Base-by-base conservation (phyloP, 2,113 vertebrate species). In the Phalacrocorax brasilianus region DNA sequence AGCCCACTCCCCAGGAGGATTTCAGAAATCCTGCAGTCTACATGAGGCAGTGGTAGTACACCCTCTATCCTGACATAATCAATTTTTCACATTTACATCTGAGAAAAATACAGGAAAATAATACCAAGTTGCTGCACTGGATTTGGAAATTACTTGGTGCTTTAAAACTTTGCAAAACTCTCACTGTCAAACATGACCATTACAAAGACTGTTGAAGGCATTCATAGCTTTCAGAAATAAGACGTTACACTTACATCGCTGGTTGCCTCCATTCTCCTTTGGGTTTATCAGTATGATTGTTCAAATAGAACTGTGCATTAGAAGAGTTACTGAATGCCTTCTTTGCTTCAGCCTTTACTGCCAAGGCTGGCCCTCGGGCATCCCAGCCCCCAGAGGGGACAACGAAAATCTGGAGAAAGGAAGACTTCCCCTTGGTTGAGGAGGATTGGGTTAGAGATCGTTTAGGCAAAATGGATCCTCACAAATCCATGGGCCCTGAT, bases 1-100 rank as follows among this genome's bases (percentile, higher is more conserved):
- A 95, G 59, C 74, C 90, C 80, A 59, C 33, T 77, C 63, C 67
- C 76, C 75, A 85, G 86, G 93, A 96, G 93, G 53, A 61, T 27
- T 85, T 85, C 56, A 86, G 77, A 93, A 96, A 95, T 73, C 66
- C 67, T 96, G 55, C 70, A 95, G 72, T 58, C 88, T 84, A 42
- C 61, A 63, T 89, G 82, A 95, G 63, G 56, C 55, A 28, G 81
- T 62, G 77, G 65, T 49, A 66, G 71, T 55, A 86, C 50, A 75
- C 73, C 81, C 91, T 88, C 71, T 73, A 56, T 86, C 80, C 75
- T 75, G 82, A 91, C 91, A 93, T 2, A 11, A 65, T 77, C 73
- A 80, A 28, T 91, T 91, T 94, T 66, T 66, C 58, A 62, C 33
- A 50, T 77, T 85, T 95, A 63, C 45, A 32, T 27, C 80, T 62